Conservation (phyloP, 2,888 invertebrate species). For the Miltochrista miniata region DNA sequence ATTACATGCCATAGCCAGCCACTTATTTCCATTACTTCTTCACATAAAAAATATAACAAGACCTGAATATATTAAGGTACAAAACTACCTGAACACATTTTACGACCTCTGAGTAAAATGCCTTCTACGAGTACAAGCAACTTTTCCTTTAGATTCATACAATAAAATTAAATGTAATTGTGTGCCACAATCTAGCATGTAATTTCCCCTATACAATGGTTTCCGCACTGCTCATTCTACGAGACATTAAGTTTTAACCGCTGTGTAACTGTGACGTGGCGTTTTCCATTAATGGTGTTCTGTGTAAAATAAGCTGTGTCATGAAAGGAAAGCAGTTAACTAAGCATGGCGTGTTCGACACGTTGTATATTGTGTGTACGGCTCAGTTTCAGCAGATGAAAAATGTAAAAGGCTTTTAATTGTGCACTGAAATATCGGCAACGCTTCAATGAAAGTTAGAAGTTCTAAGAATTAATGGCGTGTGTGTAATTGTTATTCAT, state of each 20-base stretch:
- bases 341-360: not conserved
- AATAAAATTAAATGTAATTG: constrained; percentile 6
- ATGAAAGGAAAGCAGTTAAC: constrained; percentile 15
- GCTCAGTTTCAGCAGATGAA: not conserved
- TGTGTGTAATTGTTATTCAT: too few relatives aligned
- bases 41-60: too few relatives aligned
- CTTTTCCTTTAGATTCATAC: not conserved
- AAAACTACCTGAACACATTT: too few relatives aligned
- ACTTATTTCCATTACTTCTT: too few relatives aligned
- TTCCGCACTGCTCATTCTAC: constrained; percentile 16
- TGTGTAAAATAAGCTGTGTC: constrained; percentile 32
- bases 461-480: too few relatives aligned
- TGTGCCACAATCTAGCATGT: constrained; percentile 16
- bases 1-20: too few relatives aligned
- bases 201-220: constrained; percentile 33
- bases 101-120: too few relatives aligned
- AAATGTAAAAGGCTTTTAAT: not conserved
- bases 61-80: too few relatives aligned
- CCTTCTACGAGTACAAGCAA: too few relatives aligned
- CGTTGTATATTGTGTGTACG: not conserved
- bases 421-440: too few relatives aligned
- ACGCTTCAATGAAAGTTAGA: too few relatives aligned
- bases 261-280: constrained; percentile 33
- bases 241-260: constrained; percentile 11
- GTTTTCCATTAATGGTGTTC: constrained; percentile 36